Conservation (phyloP, 2,888 invertebrate species). For the Embidobia sp. region DNA sequence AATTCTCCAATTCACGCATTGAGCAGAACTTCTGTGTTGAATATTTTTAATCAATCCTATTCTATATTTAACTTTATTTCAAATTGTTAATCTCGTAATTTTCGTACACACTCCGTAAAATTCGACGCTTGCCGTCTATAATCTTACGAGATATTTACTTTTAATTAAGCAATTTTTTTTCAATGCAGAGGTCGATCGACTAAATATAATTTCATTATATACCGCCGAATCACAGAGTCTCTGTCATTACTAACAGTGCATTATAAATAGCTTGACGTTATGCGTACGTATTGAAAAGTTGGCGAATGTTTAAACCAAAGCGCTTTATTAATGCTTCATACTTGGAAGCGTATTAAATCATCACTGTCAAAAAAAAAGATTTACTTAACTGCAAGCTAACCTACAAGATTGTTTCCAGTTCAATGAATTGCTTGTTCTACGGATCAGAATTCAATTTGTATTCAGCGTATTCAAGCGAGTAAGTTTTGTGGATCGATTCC, state of each 20-base stretch:
- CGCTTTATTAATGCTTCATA: constrained; percentile 53
- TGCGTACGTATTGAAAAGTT: constrained; percentile 10
- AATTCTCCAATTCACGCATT: too few species aligned
- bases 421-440: constrained; percentile 64
- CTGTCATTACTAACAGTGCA: background rate
- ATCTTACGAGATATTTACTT: too few species aligned
- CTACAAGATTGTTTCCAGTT: constrained; percentile 62
- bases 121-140: too few species aligned
- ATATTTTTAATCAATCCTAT: too few species aligned
- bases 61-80: too few species aligned
- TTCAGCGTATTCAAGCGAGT: constrained; percentile 61
- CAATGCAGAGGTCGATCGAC: too few species aligned
- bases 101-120: too few species aligned
- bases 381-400: constrained; percentile 58
- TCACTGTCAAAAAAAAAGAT: constrained; percentile 58
- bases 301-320: constrained; percentile 34
- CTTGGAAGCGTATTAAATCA: constrained; percentile 52
- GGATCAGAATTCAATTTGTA: constrained; percentile 65
- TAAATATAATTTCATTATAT: too few species aligned
- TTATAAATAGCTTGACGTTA: constrained; percentile 4
- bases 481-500: constrained; percentile 63
- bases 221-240: too few species aligned
- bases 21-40: too few species aligned
- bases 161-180: too few species aligned
- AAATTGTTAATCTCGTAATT: too few species aligned